A percentile compares a stretch with the other conserved stretches of the same genome.
Conservation (phyloP, 2,797 vertebrate species). For the Carcharodon carcharias region DNA sequence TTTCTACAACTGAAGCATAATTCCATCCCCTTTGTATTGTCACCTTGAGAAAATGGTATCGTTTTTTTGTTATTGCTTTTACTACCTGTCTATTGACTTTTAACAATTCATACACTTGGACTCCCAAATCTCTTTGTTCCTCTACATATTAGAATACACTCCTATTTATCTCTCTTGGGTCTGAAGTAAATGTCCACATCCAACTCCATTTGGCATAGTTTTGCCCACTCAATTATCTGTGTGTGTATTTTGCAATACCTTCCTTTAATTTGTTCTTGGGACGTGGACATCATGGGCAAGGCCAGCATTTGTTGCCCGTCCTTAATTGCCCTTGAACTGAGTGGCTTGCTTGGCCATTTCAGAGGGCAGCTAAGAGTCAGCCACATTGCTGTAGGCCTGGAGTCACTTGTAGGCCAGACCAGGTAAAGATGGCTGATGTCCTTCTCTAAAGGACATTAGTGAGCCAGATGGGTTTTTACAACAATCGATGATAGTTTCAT, state of each 20-base stretch:
- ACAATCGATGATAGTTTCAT: no score
- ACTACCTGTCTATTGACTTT: background rate
- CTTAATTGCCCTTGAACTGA: no score
- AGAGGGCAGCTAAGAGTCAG: no score
- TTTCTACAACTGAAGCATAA: background rate
- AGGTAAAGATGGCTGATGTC: no score
- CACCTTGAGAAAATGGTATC: background rate
- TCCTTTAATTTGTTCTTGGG: no score
- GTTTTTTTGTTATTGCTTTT: constrained; percentile 12
- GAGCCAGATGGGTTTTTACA: no score
- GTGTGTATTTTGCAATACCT: background rate
- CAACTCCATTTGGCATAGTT: background rate
- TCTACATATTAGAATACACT: background rate
- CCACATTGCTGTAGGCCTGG: no score
- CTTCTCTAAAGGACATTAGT: no score
- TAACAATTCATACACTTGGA: background rate
- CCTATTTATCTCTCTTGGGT: background rate
- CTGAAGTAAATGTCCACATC: background rate
- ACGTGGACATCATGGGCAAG: no score
- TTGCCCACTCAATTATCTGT: background rate
- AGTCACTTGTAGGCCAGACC: no score
- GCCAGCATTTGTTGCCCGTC: no score
- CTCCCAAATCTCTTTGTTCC: background rate
- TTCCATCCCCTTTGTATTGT: background rate
- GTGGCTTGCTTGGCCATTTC: no score